These are phyloP conservation scores for Heliconius melpomene DNA, from an alignment of 1,140 invertebrate genomes.

Conservation along the genomic window DNA sequence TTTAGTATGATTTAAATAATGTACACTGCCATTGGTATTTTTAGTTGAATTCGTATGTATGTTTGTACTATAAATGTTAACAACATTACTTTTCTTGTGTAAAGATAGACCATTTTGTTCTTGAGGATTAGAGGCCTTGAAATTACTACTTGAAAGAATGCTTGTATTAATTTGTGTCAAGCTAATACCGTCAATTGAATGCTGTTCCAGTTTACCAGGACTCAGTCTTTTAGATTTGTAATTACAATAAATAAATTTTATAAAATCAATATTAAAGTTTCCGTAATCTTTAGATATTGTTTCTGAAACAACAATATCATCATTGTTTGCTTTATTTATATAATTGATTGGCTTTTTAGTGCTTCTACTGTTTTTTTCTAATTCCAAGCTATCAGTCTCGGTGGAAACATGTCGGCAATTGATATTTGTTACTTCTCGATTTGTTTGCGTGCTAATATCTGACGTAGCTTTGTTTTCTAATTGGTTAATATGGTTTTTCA, in stretches of 20 bases:
- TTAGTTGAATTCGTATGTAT: constrained; percentile 15
- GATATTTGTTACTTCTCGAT: constrained; percentile 28
- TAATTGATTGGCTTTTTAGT: neutral
- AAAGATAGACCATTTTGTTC: neutral
- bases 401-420: constrained; percentile 6
- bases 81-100: constrained; percentile 22
- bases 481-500: constrained; percentile 46
- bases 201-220: constrained; percentile 55
- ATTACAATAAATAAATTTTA: constrained; percentile 55
- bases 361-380: neutral
- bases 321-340: neutral
- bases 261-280: constrained; percentile 38
- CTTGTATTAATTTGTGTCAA: neutral
- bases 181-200: constrained; percentile 45
- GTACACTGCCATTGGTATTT: neutral
- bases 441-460: constrained; percentile 10
- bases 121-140: neutral
- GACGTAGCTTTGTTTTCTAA: constrained; percentile 45
- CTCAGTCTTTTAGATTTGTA: constrained; percentile 62
- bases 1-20: constrained; percentile 12
- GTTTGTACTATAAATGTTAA: constrained; percentile 37
- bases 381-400: constrained; percentile 27
- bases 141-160: neutral
- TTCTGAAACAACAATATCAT: neutral
- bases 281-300: constrained; percentile 11